A percentile compares a stretch with the other conserved stretches of the same genome.
Conservation (phyloP, 2,113 vertebrate species). For the Melanostigma gelatinosum region DNA sequence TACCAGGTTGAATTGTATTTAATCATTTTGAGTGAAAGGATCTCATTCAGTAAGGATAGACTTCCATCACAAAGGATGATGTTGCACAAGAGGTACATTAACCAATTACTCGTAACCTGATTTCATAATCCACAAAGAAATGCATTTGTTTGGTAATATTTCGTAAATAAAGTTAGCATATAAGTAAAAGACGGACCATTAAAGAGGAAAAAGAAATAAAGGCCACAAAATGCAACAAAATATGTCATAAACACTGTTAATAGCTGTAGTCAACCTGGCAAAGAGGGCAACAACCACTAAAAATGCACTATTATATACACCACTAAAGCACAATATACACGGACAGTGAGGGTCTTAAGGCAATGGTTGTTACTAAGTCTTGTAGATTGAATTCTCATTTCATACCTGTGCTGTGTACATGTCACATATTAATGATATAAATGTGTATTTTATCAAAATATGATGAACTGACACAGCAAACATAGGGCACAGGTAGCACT, state of each 20-base stretch:
- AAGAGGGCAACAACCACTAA: neutral
- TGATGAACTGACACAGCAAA: neutral
- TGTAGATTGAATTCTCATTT: neutral
- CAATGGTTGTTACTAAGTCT: neutral
- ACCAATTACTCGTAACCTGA: neutral
- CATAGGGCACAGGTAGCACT: neutral
- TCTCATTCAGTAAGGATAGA: neutral
- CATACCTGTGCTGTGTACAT: neutral
- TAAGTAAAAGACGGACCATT: neutral
- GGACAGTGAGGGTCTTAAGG: neutral
- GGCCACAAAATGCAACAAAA: neutral
- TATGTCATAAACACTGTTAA: neutral
- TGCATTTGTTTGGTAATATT: constrained; percentile 3
- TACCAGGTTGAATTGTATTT: constrained; percentile 23
- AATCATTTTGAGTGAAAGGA: constrained; percentile 22
- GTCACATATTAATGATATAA: neutral
- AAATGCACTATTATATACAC: neutral
- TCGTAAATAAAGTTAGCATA: neutral
- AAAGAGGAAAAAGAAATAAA: neutral
- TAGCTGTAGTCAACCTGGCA: neutral
- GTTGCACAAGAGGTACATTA: constrained; percentile 9
- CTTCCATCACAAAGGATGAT: constrained; percentile 4
- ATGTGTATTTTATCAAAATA: neutral
- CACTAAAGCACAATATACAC: neutral
- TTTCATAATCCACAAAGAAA: neutral